Evolutionary conservation across 2,113 vertebrate species (phyloP), one percentile per base, ranked within the genome.

Genomic region (Melanotaenia duboulayi): DNA sequence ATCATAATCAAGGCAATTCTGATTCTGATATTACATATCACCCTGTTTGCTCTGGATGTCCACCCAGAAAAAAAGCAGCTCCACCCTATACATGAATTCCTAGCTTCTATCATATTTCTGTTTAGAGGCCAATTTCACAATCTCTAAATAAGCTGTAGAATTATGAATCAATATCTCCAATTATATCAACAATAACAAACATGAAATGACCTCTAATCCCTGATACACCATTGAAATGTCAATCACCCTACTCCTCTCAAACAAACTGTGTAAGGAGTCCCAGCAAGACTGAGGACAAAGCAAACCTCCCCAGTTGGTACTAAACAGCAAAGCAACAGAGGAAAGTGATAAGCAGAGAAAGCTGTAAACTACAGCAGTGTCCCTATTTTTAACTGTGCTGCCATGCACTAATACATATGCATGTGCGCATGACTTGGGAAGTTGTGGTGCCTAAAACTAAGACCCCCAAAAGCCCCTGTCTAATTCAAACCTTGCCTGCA

Each of bases 181-280:
- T 57, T 58, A 61, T 28, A 74, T 52, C 55, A 35, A 49, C 71
- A 74, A 84, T 78, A 75, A 84, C 86, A 82, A 86, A 71, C 84
- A 78, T 76, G 74, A 72, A 86, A 83, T 76, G 63, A 60, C 71
- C 63, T 81, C 78, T 88, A 78, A 80, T 86, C 75, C 76, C 64
- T 10, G 24, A 72, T 58, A 70, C 74, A 81, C 74, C 78, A 75
- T 60, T 78, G 74, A 82, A 59, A 81, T 80, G 86, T 82, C 87
- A 87, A 77, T 88, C 82, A 80, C 6, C 12, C 63, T 52, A 65
- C 50, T 64, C 60, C 58, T 37, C 61, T 83, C 76, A 80, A 74
- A 67, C 68, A 82, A 75, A 77, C 69, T 16, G 32, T 70, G 51
- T 22, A 69, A 68, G 46, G 65, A 84, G 61, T 68, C 74, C 84